These are phyloP conservation scores for Caretta caretta DNA, from an alignment of 2,113 vertebrate species.

Conservation along the genomic window DNA sequence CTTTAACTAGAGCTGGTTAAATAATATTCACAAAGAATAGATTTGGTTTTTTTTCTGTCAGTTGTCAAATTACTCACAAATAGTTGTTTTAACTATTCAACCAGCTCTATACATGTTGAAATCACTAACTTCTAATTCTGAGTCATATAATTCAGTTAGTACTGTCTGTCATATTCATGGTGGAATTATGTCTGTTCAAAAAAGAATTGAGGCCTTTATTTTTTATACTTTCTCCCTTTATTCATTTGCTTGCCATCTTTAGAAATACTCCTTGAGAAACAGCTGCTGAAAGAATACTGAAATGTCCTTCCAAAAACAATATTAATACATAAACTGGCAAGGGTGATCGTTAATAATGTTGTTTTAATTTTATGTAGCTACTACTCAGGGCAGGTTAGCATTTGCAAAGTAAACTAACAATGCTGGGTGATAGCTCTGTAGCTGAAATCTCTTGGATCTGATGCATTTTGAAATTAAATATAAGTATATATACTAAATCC, in stretches of 20 bases:
- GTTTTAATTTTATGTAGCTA: background rate
- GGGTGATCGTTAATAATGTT: background rate
- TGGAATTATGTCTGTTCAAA: background rate
- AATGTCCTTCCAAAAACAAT: background rate
- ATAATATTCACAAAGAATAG: background rate
- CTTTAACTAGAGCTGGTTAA: background rate
- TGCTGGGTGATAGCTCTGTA: background rate
- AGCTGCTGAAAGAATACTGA: background rate
- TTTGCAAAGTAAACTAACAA: background rate
- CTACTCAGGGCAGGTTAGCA: background rate
- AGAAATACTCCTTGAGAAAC: background rate
- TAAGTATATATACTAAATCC: background rate
- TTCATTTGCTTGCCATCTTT: background rate
- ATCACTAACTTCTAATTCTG: background rate
- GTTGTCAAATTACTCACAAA: background rate
- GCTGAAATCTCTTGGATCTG: background rate
- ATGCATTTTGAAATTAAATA: background rate
- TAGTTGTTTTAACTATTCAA: background rate
- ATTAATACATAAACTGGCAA: background rate
- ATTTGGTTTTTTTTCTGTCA: background rate
- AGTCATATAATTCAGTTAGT: background rate
- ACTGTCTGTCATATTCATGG: background rate
- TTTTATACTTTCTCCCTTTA: background rate
- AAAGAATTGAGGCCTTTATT: background rate
- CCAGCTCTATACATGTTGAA: background rate